These are phyloP conservation scores for Smutsia temminckii DNA, from an alignment of 2,797 vertebrate genomes.

Conservation along the genomic window DNA sequence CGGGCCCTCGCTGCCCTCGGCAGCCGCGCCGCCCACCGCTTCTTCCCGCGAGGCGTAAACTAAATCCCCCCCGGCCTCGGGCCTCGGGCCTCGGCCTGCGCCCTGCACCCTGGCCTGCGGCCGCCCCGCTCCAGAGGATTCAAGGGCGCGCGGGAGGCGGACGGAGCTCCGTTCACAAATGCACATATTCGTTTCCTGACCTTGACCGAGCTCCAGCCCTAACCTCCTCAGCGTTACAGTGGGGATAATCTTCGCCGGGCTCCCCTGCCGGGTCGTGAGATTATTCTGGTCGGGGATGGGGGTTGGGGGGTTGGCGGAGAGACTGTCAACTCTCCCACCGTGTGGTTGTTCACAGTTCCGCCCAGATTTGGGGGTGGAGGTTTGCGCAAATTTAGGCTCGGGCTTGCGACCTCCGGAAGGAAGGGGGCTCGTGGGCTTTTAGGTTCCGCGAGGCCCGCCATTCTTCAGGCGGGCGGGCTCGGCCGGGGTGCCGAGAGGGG, in stretches of 20 bases:
- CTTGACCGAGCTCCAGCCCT: neutral
- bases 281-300: accelerated
- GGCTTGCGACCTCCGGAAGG: neutral
- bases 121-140: accelerated
- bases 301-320: neutral
- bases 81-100: neutral
- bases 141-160: accelerated
- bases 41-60: neutral
- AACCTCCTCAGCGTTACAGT: neutral
- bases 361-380: neutral
- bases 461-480: accelerated
- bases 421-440: neutral
- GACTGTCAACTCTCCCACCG: neutral
- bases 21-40: accelerated
- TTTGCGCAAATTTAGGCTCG: neutral
- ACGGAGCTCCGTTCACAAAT: neutral
- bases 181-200: neutral
- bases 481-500: accelerated
- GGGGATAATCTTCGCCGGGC: neutral
- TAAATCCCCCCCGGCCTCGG: too few species aligned
- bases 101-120: accelerated
- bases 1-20: neutral
- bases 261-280: neutral
- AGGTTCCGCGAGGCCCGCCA: accelerated
- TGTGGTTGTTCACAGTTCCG: neutral